A percentile compares a stretch with the other conserved stretches of the same genome.
Evolutionary conservation across 2,888 invertebrate genomes (phyloP).

Genomic region (Elysia crispata): DNA sequence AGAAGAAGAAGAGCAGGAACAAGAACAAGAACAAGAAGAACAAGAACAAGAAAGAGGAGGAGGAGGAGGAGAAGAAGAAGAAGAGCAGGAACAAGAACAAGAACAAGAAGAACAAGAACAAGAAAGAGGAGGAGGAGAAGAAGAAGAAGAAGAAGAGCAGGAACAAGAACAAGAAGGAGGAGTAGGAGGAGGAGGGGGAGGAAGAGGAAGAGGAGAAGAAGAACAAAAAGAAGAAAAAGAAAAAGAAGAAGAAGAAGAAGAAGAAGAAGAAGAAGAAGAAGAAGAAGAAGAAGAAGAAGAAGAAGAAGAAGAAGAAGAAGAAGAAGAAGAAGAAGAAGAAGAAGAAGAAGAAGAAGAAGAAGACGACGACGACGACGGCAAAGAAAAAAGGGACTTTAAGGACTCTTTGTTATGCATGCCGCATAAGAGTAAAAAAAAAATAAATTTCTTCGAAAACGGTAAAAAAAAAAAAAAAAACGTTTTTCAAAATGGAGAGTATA

Average conservation of each 20-base stretch:
- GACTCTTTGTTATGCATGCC: too few relatives aligned
- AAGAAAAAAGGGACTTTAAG: too few relatives aligned
- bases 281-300: slow-evolving; percentile 17
- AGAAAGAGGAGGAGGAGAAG: background rate
- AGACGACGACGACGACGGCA: too few relatives aligned
- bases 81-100: background rate
- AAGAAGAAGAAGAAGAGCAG: background rate
- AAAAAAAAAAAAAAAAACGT: too few relatives aligned
- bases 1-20: slow-evolving; percentile 27
- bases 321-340: too few relatives aligned
- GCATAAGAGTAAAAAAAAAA: too few relatives aligned
- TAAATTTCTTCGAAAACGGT: too few relatives aligned
- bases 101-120: slow-evolving; percentile 28
- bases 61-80: slow-evolving; percentile 24
- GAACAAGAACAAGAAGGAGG: background rate
- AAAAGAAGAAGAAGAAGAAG: background rate
- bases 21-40: slow-evolving; percentile 39
- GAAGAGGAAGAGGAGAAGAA: too few relatives aligned
- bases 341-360: too few relatives aligned
- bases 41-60: slow-evolving; percentile 34
- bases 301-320: slow-evolving; percentile 5
- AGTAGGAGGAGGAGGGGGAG: too few relatives aligned
- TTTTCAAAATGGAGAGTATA: too few relatives aligned
- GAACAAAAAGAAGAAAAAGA: too few relatives aligned
- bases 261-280: slow-evolving; percentile 9